Percentiles rank a stretch among this genome's conserved stretches.
Conservation (phyloP, 2,888 invertebrate species). For the Barypeithes pellucidus region DNA sequence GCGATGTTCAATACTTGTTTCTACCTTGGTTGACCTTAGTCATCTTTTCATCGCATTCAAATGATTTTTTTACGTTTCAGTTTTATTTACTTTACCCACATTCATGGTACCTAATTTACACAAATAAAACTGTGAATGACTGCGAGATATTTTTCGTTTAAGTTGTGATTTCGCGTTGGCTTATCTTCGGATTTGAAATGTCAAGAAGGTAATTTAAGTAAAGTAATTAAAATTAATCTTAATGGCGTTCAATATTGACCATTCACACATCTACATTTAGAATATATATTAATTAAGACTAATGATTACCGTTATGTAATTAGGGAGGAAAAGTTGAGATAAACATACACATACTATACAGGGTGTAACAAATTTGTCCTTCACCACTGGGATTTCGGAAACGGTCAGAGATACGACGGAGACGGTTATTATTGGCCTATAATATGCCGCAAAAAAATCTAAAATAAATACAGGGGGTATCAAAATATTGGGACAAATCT, state of each 20-base stretch:
- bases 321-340: no score
- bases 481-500: no score
- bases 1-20: neutral
- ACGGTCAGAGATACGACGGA: no score
- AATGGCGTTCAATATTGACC: neutral
- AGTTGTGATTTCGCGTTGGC: neutral
- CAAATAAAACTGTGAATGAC: neutral
- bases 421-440: no score
- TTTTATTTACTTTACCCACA: constrained; percentile 14
- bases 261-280: neutral
- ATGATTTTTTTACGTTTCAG: constrained; percentile 7
- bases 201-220: constrained; percentile 25
- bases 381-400: no score
- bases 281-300: constrained; percentile 6
- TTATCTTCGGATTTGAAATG: constrained; percentile 15
- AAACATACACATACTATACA: no score
- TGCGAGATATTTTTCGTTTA: constrained; percentile 11
- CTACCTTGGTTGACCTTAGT: constrained; percentile 16
- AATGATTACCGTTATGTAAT: no score
- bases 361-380: no score
- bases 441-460: no score
- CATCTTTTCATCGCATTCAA: neutral
- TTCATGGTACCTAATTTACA: neutral
- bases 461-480: no score
- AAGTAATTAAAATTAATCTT: neutral